Conservation (phyloP, 1,140 invertebrate species). For the Macrobrachium nipponense region DNA sequence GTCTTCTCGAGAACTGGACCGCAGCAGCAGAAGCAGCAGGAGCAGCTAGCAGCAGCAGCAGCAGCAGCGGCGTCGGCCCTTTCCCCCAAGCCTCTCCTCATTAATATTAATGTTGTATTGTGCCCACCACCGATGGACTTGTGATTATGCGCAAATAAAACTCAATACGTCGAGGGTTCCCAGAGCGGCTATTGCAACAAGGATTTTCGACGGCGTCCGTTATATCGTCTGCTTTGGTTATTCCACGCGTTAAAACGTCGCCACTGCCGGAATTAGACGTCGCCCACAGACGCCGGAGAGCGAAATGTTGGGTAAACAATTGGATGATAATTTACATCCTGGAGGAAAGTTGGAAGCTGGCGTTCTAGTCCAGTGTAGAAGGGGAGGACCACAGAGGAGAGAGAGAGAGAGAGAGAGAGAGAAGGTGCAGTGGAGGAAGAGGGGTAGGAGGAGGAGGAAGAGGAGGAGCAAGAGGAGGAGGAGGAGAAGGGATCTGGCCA, state of each 20-base stretch:
- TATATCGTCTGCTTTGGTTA: slow-evolving; percentile 38
- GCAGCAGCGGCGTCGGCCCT: slow-evolving; percentile 42
- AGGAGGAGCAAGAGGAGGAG: not conserved
- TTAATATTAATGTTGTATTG: slow-evolving; percentile 62
- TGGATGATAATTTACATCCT: slow-evolving; percentile 59
- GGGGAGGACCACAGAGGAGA: slow-evolving; percentile 50
- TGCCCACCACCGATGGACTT: slow-evolving; percentile 60
- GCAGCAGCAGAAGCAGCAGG: not conserved
- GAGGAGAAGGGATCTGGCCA: slow-evolving; percentile 13
- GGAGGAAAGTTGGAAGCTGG: slow-evolving; percentile 58
- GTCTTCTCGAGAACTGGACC: slow-evolving; percentile 11
- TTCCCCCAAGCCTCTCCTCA: slow-evolving; percentile 55
- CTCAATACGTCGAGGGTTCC: slow-evolving; percentile 57
- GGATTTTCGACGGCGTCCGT: slow-evolving; percentile 41
- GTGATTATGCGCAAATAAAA: slow-evolving; percentile 62
- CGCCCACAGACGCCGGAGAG: slow-evolving; percentile 40
- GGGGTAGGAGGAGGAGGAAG: slow-evolving; percentile 18
- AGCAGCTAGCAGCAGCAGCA: not conserved
- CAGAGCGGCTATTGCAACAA: slow-evolving; percentile 60
- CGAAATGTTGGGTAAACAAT: slow-evolving; percentile 57
- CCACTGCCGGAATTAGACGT: not conserved
- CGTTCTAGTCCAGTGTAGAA: slow-evolving; percentile 60
- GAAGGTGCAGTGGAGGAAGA: slow-evolving; percentile 27
- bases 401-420: slow-evolving; percentile 22
- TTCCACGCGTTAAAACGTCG: slow-evolving; percentile 28